Evolutionary conservation across 2,113 vertebrate species (phyloP).

Genomic region (Probosciger aterrimus): DNA sequence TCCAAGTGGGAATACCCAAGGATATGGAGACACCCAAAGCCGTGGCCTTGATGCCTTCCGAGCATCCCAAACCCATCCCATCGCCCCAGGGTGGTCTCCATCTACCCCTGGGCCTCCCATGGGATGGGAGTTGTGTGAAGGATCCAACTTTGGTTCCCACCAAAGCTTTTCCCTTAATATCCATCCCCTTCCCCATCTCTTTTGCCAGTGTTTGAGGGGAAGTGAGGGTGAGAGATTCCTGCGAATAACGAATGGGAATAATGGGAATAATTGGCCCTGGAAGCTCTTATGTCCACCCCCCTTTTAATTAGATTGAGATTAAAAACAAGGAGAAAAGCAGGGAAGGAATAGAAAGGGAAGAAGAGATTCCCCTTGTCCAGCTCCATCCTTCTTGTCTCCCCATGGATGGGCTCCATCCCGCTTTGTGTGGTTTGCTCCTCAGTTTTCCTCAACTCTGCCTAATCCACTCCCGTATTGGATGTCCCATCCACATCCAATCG

Average conservation of each 20-base stretch:
- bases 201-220: background rate
- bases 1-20: background rate
- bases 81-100: background rate
- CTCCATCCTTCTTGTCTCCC: background rate
- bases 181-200: background rate
- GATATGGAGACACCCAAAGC: background rate
- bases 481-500: background rate
- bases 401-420: accelerated
- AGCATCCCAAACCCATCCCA: background rate
- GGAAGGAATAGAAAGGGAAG: background rate
- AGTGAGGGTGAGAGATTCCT: constrained; percentile 24
- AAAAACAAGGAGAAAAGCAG: background rate
- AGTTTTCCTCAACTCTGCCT: background rate
- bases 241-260: constrained; percentile 1
- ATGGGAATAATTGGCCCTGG: constrained; percentile 9
- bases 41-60: background rate
- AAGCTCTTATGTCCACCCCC: background rate
- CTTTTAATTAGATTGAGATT: background rate
- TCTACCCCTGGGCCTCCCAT: background rate
- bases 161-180: background rate
- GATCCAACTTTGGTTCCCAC: constrained; percentile 14
- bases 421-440: background rate
- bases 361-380: background rate
- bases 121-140: background rate
- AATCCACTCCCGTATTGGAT: background rate